Conservation (phyloP, 2,113 vertebrate species). For the Corythornis madagascariensis region DNA sequence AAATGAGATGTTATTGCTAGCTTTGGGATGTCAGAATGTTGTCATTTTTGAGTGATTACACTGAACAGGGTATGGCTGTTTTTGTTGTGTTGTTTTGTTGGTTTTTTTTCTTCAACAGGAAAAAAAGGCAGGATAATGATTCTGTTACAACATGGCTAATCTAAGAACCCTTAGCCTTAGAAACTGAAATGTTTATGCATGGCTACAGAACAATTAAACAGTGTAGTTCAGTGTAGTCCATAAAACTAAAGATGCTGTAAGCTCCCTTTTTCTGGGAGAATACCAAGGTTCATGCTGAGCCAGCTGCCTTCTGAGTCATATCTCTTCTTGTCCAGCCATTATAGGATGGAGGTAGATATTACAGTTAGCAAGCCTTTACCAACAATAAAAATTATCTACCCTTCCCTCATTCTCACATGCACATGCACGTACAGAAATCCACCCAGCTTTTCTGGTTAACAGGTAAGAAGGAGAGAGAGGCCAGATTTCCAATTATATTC, state of each 20-base stretch:
- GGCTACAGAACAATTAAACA: neutral
- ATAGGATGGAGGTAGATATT: neutral
- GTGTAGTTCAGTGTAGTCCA: neutral
- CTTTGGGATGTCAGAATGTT: neutral
- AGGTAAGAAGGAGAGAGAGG: neutral
- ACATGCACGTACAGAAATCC: neutral
- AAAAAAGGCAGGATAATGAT: neutral
- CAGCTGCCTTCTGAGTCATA: neutral
- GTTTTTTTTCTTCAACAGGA: neutral
- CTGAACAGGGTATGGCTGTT: neutral
- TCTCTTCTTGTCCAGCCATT: neutral
- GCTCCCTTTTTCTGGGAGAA: neutral
- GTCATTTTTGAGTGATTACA: neutral
- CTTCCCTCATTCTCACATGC: neutral
- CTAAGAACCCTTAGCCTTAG: neutral
- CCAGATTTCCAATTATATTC: neutral
- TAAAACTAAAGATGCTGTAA: neutral
- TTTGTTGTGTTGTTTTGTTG: neutral
- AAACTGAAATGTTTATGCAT: neutral
- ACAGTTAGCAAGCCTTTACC: neutral
- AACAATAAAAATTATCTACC: neutral
- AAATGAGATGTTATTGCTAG: neutral
- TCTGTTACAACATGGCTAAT: neutral
- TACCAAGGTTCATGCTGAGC: neutral
- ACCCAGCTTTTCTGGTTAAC: neutral